phyloP scores from a whole-genome alignment of 2,113 vertebrate genomes.

The Lynx canadensis region DNA sequence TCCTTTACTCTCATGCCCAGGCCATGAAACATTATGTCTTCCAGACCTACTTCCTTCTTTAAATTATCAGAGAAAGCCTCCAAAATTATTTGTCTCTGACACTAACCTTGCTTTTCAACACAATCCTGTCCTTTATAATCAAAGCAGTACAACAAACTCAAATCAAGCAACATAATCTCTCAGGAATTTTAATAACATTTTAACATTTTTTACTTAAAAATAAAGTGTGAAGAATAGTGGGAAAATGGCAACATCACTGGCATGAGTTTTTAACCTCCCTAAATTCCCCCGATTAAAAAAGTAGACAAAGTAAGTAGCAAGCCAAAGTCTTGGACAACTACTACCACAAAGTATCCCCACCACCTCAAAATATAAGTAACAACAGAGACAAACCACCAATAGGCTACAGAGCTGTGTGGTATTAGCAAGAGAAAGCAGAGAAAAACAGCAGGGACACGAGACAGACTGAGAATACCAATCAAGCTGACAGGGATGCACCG shows the following conservation, averaged over 20 bases:
- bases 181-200: conserved; percentile 14
- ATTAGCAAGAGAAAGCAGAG: background rate
- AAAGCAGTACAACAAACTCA: background rate
- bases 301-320: background rate
- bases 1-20: background rate
- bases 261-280: background rate
- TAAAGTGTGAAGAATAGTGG: background rate
- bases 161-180: background rate
- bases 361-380: background rate
- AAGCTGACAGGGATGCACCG: background rate
- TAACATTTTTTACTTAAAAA: background rate
- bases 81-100: background rate
- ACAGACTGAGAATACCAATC: background rate
- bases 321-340: background rate
- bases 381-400: background rate
- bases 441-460: background rate
- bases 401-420: background rate
- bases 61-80: background rate
- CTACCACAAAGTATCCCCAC: background rate
- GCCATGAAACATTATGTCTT: background rate
- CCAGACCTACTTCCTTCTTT: background rate
- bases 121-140: background rate
- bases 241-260: background rate
- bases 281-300: background rate
- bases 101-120: background rate